A percentile compares a stretch with the other conserved stretches of the same genome.
These are phyloP conservation scores for Odocoileus virginianus DNA, from an alignment of 2,113 vertebrate genomes.

Conservation along the genomic window DNA sequence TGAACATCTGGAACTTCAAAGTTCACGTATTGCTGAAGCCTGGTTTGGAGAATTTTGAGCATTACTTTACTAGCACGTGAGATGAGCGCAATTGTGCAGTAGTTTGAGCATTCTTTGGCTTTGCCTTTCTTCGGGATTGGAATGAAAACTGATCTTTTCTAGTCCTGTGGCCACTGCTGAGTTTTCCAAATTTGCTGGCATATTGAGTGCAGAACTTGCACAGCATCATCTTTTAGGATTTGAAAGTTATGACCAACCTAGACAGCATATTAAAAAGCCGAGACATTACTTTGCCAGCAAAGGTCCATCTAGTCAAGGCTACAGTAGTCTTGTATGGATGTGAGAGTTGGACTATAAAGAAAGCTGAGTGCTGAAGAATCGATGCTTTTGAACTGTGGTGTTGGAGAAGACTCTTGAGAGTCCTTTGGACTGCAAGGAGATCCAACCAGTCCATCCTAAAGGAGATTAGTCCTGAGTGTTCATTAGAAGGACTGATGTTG, in stretches of 20 bases:
- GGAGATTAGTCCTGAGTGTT: not conserved
- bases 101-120: too few relatives aligned
- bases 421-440: not conserved
- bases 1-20: not conserved
- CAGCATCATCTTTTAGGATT: not conserved
- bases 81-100: not conserved
- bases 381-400: fast-evolving
- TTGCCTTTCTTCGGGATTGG: not conserved
- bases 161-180: not conserved
- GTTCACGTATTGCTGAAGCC: not conserved
- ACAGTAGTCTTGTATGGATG: not conserved
- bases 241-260: not conserved
- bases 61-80: not conserved
- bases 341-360: not conserved
- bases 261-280: not conserved
- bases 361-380: not conserved
- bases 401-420: not conserved
- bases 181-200: not conserved
- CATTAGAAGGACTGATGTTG: not conserved
- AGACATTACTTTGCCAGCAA: not conserved
- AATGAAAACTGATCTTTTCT: not conserved
- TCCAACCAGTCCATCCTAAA: not conserved
- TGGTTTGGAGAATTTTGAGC: not conserved
- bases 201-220: not conserved
- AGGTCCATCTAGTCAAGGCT: not conserved